Base-by-base conservation (phyloP, 1,140 invertebrate species). In the Drosophila quadrilineata region DNA sequence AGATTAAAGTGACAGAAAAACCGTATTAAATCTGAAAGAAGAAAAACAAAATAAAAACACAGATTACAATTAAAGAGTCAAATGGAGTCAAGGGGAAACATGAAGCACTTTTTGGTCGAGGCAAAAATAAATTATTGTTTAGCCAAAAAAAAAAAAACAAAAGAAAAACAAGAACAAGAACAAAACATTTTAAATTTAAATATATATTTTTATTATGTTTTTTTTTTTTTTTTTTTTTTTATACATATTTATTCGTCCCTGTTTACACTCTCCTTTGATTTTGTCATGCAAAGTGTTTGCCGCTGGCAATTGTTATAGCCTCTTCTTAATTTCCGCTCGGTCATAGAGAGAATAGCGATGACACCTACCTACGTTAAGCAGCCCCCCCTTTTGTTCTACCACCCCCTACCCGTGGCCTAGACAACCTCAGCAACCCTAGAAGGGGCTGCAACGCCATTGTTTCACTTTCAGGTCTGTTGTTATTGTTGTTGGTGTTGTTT, bases 131-230 rank as follows among this genome's bases (percentile, higher is more conserved):
- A 49, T 58, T 48, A 46, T 45, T 19, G 35, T 57, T 19, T 22
- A 17, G 24, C 24, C 26, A 22, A 56, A 35, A 56, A 31, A 24
- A 29, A 45, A 72, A 77, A 74, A 65, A 68, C 59, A 21, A 54
- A 46, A 46, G 28, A 45, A 52, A 12, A 26, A 43, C 6, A 22
- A 38, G 10, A 52, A 28, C 4, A 41, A 71, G 9, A 38, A 21
- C 36, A 73, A 72, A 60, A 75, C 72, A 73, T 77, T 84, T 82
- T 84, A 41, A 84, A 82, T 82, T 57, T 77, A 69, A 84, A 77
- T 71, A 76, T 75, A 64, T 73, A 73, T 70, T 67, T 26, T n/a
- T n/a, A n/a, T n/a, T n/a, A n/a, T n/a, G n/a, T n/a, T n/a, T n/a
- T n/a, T n/a, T n/a, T n/a, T n/a, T n/a, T n/a, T n/a, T n/a, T n/a